A percentile compares a stretch with the other conserved stretches of the same genome.
phyloP scores from a whole-genome alignment of 2,113 vertebrate species.

The Polypterus bichir region DNA sequence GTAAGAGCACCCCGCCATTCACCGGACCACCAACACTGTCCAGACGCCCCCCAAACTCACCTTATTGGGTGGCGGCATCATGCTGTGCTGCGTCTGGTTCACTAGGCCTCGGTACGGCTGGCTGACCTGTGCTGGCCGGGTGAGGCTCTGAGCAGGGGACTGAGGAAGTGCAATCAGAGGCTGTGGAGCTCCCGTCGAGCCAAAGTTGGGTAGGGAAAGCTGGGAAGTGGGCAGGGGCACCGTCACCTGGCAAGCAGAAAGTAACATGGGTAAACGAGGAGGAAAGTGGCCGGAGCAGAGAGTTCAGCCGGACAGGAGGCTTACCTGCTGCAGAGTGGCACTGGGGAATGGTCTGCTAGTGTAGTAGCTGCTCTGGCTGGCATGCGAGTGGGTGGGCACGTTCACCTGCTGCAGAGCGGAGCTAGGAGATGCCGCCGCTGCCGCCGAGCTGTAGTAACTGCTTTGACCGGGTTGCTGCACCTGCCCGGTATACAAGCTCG shows the following conservation, averaged over 20 bases:
- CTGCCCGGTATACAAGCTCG: conserved; percentile 88
- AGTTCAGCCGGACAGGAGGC: not conserved
- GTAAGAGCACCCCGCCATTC: not conserved
- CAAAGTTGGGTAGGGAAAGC: conserved; percentile 80
- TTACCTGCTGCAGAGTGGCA: conserved; percentile 66
- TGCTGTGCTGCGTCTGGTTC: conserved; percentile 71
- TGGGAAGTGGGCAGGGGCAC: conserved; percentile 84
- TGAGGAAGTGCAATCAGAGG: conserved; percentile 84
- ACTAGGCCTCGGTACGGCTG: conserved; percentile 81
- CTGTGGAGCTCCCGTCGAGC: conserved; percentile 76
- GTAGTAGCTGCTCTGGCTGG: conserved; percentile 63
- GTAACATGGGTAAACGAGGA: no score
- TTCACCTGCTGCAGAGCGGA: conserved; percentile 89
- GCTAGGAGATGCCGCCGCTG: conserved; percentile 55
- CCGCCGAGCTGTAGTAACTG: conserved; percentile 90
- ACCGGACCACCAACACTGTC: not conserved
- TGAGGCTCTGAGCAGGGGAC: conserved; percentile 70
- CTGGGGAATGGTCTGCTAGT: conserved; percentile 61
- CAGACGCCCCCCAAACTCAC: conserved; percentile 31
- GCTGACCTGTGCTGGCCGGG: conserved; percentile 69
- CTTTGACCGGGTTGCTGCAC: conserved; percentile 89
- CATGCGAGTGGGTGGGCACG: conserved; percentile 25
- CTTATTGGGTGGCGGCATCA: conserved; percentile 85
- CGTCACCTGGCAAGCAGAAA: conserved; percentile 52
- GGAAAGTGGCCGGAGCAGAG: not conserved